A percentile compares a stretch with the other conserved stretches of the same genome.
phyloP scores from a whole-genome alignment of 2,888 invertebrate genomes.

The Diaprepes abbreviatus region DNA sequence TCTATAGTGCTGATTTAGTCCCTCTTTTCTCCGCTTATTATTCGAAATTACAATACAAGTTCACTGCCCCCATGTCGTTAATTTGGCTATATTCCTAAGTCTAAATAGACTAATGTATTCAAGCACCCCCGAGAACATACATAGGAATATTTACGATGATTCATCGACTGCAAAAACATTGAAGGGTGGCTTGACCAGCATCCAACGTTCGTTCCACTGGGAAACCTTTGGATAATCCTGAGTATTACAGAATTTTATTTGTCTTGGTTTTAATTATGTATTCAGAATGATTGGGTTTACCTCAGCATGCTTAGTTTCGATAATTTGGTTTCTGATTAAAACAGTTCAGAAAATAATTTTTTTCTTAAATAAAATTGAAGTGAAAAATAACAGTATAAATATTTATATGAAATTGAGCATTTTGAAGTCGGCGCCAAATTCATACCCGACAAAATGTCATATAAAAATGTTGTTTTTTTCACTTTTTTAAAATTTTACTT shows the following conservation, averaged over 20 bases:
- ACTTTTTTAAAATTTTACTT: too few relatives aligned
- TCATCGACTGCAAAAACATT: constrained; percentile 35
- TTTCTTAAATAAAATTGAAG: too few relatives aligned
- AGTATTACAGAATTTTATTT: neutral
- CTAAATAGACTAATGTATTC: constrained; percentile 46
- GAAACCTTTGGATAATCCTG: constrained; percentile 21
- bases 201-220: constrained; percentile 19
- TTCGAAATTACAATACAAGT: constrained; percentile 30
- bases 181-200: constrained; percentile 44
- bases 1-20: neutral
- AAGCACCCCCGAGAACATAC: constrained; percentile 19
- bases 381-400: too few relatives aligned
- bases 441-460: too few relatives aligned
- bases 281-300: too few relatives aligned
- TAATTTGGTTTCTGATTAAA: too few relatives aligned
- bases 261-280: too few relatives aligned
- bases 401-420: too few relatives aligned
- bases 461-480: too few relatives aligned
- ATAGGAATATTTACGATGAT: constrained; percentile 25
- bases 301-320: too few relatives aligned
- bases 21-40: constrained; percentile 4
- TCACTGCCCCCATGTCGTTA: constrained; percentile 43
- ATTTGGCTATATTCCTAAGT: constrained; percentile 44
- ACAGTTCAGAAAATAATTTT: too few relatives aligned
- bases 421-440: too few relatives aligned